A percentile compares a stretch with the other conserved stretches of the same genome.
phyloP scores from a whole-genome alignment of 2,888 invertebrate species.

The Stenurella melanura region DNA sequence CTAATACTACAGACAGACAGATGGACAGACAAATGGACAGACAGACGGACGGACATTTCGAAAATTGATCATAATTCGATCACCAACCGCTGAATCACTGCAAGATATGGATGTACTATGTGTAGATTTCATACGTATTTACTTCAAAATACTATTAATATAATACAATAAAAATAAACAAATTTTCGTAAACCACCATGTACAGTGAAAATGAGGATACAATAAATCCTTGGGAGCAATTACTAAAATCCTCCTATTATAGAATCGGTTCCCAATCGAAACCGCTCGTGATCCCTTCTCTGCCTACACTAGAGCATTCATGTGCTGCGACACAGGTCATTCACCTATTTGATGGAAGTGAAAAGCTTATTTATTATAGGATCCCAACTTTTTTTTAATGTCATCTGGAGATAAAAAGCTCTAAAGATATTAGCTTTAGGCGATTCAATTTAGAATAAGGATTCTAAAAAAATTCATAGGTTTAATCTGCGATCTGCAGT shows the following conservation, averaged over 20 bases:
- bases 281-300: neutral
- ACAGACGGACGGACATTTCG: too few species aligned
- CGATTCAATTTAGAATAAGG: neutral
- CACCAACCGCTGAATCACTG: too few species aligned
- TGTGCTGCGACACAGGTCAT: neutral
- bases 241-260: neutral
- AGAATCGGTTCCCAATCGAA: neutral
- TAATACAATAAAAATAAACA: neutral
- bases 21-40: too few species aligned
- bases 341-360: conserved; percentile 2
- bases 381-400: neutral
- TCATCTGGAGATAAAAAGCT: neutral
- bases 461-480: neutral
- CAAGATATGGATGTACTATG: too few species aligned
- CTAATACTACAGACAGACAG: too few species aligned
- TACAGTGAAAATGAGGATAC: neutral
- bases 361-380: neutral
- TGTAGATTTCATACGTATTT: too few species aligned
- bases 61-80: too few species aligned
- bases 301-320: conserved; percentile 7
- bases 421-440: neutral
- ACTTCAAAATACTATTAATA: too few species aligned
- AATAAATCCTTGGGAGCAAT: conserved; percentile 3
- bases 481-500: neutral
- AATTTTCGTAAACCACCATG: neutral